Evolutionary conservation across 2,113 vertebrate genomes (phyloP), one percentile per base, ranked within the genome.

Genomic region (Siniperca chuatsi): DNA sequence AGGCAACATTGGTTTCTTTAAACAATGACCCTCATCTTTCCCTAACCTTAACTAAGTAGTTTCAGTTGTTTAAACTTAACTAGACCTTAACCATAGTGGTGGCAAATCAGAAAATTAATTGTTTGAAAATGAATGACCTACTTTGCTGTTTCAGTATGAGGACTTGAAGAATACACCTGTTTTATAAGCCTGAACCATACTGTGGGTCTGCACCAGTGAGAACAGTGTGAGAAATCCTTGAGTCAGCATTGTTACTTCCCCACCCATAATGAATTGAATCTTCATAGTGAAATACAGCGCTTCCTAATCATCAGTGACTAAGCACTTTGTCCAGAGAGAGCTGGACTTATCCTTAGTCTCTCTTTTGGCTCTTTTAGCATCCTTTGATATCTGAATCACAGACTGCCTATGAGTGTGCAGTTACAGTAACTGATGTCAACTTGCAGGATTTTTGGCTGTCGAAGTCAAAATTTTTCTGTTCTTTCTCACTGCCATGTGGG

Each of bases 241-340:
- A 87, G 87, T 89, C 85, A 90, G 90, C 89, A 77, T 11, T 33
- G 44, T 50, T 29, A 25, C 78, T 33, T 78, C 42, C n/a, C 50
- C 10, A 9, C 4, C 71, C 48, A 54, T 87, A 66, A 91, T 75
- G 71, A 85, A 81, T 57, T 78, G 46, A 75, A 57, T 76, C 68
- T 86, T 65, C 65, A 55, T 5, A 60, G 71, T 68, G 69, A 65
- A 74, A 77, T 48, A 58, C 78, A 23, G 25, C 21, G 62, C 44
- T 62, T 62, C 58, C 73, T 76, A 70, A 84, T 90, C 71, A 73
- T 57, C 62, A 29, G 68, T 89, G 87, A 86, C 82, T 71, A 50
- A 86, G 88, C 88, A 74, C 68, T 71, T 64, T 85, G 70, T 68
- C 73, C 68, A 35, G 16, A 5, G 57, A 72, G 65, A 85, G 35